Evolutionary conservation across 2,888 invertebrate species (phyloP).

Genomic region (Euclidia mi): DNA sequence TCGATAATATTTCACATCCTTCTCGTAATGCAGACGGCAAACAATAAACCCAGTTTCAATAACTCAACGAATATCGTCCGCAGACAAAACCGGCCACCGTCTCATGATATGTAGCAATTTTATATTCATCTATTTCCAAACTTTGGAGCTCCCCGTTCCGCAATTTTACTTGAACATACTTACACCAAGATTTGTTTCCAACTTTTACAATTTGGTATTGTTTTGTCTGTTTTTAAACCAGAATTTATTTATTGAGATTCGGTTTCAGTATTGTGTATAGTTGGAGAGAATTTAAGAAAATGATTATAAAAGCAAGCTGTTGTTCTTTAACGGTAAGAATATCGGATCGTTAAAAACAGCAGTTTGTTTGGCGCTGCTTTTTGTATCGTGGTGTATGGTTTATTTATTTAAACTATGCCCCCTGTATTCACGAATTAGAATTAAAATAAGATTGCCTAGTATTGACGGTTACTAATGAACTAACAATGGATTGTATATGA

Average conservation of each 20-base stretch:
- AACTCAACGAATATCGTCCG: constrained; percentile 27
- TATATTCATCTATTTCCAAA: constrained; percentile 56
- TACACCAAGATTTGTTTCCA: constrained; percentile 58
- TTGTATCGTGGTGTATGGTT: too few relatives aligned
- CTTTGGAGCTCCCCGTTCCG: constrained; percentile 38
- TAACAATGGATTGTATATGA: too few relatives aligned
- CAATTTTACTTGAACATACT: constrained; percentile 46
- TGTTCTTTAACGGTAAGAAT: too few relatives aligned
- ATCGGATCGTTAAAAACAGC: too few relatives aligned
- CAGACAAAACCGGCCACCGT: constrained; percentile 23
- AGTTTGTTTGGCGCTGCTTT: too few relatives aligned
- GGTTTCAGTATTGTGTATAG: constrained; percentile 19
- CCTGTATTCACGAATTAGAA: too few relatives aligned
- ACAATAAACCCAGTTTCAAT: constrained; percentile 26
- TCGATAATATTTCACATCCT: constrained; percentile 14
- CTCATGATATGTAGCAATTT: constrained; percentile 28
- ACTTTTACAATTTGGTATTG: constrained; percentile 65
- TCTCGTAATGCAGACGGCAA: constrained; percentile 18
- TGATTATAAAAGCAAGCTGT: neutral
- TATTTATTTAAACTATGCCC: too few relatives aligned
- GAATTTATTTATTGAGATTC: constrained; percentile 43
- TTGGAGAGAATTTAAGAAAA: too few relatives aligned
- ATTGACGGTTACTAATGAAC: too few relatives aligned
- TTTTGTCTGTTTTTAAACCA: constrained; percentile 54
- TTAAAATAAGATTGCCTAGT: too few relatives aligned